Evolutionary conservation across 2,797 vertebrate genomes (phyloP).

Genomic region (Somateria mollissima): DNA sequence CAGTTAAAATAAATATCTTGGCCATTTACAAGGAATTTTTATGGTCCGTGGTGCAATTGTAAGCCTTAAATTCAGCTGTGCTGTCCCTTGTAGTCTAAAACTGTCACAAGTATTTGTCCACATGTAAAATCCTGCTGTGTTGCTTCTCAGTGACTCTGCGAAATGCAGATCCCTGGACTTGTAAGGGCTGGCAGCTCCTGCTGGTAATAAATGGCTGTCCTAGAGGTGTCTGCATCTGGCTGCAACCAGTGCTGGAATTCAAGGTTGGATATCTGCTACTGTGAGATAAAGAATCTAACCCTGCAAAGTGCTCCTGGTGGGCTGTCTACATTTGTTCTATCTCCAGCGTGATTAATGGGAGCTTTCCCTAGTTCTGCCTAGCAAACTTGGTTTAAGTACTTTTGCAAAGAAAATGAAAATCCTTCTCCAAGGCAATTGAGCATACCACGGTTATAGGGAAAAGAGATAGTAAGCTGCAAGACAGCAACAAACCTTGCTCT

Average conservation of each 20-base stretch:
- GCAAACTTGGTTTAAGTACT: neutral
- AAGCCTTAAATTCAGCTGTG: neutral
- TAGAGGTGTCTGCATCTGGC: neutral
- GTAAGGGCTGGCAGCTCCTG: neutral
- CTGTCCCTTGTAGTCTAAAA: neutral
- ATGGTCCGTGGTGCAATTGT: neutral
- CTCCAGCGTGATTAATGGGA: neutral
- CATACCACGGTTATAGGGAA: neutral
- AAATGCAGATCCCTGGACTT: neutral
- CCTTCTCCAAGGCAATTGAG: neutral
- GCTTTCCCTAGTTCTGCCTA: neutral
- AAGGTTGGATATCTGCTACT: neutral
- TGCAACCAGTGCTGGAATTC: neutral
- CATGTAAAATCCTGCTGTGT: neutral
- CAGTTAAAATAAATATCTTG: constrained; percentile 4
- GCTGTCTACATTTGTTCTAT: neutral
- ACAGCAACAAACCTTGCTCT: neutral
- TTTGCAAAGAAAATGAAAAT: neutral
- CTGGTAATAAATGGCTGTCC: neutral
- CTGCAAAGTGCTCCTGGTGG: fast-evolving
- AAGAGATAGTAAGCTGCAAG: neutral
- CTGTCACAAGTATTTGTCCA: neutral
- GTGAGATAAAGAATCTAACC: neutral
- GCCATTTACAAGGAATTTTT: constrained; percentile 9
- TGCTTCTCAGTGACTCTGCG: neutral